phyloP scores from a whole-genome alignment of 2,797 vertebrate genomes.

The Esox lucius region DNA sequence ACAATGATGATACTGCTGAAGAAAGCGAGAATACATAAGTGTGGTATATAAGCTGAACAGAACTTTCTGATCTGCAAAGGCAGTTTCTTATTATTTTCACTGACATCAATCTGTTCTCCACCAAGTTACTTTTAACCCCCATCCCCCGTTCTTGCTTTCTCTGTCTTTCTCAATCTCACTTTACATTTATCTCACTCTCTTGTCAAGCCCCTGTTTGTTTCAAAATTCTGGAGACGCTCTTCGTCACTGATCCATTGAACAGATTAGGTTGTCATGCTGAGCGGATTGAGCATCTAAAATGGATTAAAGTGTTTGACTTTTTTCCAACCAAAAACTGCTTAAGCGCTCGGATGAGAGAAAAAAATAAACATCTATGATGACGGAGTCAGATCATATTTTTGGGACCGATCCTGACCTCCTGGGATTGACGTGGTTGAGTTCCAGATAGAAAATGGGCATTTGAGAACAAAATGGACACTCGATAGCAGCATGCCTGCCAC shows the following conservation, averaged over 20 bases:
- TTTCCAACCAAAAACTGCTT: constrained; percentile 62
- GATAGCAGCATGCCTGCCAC: background rate
- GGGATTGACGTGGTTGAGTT: constrained; percentile 35
- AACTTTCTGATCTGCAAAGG: too few relatives aligned
- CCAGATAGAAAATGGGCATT: constrained; percentile 17
- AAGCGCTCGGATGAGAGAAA: constrained; percentile 58
- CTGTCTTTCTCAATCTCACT: too few relatives aligned
- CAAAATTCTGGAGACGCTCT: constrained; percentile 35
- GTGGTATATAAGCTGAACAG: too few relatives aligned
- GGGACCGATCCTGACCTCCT: constrained; percentile 22
- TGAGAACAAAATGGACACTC: constrained; percentile 11
- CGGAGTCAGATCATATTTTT: constrained; percentile 46
- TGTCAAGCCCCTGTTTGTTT: constrained; percentile 12
- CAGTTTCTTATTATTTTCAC: too few relatives aligned
- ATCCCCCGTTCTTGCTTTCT: too few relatives aligned
- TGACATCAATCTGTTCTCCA: too few relatives aligned
- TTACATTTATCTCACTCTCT: background rate
- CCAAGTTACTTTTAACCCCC: too few relatives aligned
- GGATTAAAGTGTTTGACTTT: constrained; percentile 70
- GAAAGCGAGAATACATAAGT: too few relatives aligned
- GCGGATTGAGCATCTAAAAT: constrained; percentile 69
- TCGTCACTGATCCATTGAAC: constrained; percentile 57
- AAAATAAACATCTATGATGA: constrained; percentile 26
- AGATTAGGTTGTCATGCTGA: constrained; percentile 62
- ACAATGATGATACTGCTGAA: too few relatives aligned